Percentiles rank a stretch among this genome's conserved stretches.
Evolutionary conservation across 1,140 invertebrate genomes (phyloP).

Genomic region (Rhysida immarginata): DNA sequence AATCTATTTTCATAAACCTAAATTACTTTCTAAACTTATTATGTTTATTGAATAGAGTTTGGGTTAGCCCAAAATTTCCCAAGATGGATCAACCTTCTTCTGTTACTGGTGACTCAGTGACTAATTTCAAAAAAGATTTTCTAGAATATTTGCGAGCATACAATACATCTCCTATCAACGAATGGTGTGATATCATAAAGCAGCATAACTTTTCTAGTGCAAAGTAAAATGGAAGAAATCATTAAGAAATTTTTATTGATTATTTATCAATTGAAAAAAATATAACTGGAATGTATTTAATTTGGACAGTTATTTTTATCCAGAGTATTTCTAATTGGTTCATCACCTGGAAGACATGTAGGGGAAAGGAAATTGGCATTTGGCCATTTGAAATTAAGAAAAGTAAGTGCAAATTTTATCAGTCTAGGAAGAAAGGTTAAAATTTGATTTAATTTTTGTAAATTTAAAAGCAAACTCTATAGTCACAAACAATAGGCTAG

Average conservation of each 20-base stretch:
- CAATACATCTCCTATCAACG: slow-evolving; percentile 43
- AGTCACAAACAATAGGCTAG: too few species aligned
- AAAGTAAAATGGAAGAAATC: slow-evolving; percentile 41
- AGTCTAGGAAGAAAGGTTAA: too few species aligned
- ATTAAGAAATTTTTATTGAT: neutral
- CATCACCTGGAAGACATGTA: slow-evolving; percentile 61
- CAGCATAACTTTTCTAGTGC: slow-evolving; percentile 60
- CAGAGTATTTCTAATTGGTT: slow-evolving; percentile 70
- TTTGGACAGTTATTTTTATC: slow-evolving; percentile 10
- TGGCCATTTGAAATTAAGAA: slow-evolving; percentile 53
- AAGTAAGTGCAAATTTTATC: slow-evolving; percentile 39
- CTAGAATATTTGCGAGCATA: slow-evolving; percentile 67
- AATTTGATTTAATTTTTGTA: too few species aligned
- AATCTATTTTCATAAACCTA: neutral
- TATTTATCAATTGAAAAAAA: neutral
- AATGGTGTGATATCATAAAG: slow-evolving; percentile 57
- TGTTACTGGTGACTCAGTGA: slow-evolving; percentile 57
- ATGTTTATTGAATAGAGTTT: slow-evolving; percentile 38
- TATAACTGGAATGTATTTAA: neutral
- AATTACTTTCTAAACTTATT: neutral
- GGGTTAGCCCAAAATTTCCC: slow-evolving; percentile 70
- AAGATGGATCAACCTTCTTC: slow-evolving; percentile 36
- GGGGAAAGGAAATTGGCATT: slow-evolving; percentile 37
- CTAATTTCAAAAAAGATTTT: slow-evolving; percentile 69
- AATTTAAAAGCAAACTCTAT: too few species aligned